Conservation (phyloP, 2,797 vertebrate species). For the Acridotheres tristis region DNA sequence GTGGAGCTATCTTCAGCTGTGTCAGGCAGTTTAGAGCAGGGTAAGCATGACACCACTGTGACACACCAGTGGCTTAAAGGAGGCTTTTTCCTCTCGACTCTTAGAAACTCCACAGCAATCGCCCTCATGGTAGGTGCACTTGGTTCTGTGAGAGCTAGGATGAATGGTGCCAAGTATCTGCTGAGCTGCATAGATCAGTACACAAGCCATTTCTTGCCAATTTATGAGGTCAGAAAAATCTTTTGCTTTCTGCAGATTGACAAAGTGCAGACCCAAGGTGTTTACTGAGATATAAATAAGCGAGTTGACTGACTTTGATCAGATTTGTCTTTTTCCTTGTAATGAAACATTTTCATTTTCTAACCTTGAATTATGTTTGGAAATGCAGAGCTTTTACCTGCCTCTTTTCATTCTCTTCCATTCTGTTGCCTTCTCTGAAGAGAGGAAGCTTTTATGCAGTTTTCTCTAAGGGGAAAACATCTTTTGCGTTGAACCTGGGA, state of each 20-base stretch:
- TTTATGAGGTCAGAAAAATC: slow-evolving; percentile 18
- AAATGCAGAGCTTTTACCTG: background rate
- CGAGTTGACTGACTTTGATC: background rate
- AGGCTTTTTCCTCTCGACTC: background rate
- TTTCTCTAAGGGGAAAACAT: background rate
- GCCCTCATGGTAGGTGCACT: background rate
- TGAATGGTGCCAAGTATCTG: background rate
- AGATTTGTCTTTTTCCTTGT: background rate
- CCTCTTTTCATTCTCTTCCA: background rate
- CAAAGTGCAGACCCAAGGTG: background rate
- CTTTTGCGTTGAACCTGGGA: background rate
- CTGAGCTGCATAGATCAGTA: background rate
- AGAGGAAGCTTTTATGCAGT: background rate
- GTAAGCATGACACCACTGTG: background rate
- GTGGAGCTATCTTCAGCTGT: background rate
- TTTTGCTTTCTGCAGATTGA: background rate
- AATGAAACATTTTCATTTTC: slow-evolving; percentile 28
- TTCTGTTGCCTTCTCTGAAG: background rate
- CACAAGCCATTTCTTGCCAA: background rate
- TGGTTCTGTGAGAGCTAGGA: background rate
- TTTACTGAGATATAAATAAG: slow-evolving; percentile 14
- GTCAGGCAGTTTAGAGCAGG: background rate
- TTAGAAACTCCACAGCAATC: background rate
- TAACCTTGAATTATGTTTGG: background rate
- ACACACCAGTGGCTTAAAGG: background rate